A percentile compares a stretch with the other conserved stretches of the same genome.
phyloP scores from a whole-genome alignment of 2,888 invertebrate species.

The Pollenia angustigena region DNA sequence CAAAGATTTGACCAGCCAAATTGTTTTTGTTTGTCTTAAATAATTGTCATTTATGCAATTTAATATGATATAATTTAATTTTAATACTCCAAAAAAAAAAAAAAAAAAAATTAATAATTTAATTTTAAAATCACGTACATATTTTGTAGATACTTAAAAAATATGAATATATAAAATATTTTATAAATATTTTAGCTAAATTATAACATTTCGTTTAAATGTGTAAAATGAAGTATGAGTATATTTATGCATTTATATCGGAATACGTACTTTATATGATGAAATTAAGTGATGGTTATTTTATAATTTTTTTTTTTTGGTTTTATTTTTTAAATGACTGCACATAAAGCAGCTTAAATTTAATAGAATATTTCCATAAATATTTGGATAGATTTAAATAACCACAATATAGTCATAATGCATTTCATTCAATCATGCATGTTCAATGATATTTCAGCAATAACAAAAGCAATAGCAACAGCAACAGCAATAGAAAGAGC shows the following conservation, averaged over 20 bases:
- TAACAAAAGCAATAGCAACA: conserved; percentile 8
- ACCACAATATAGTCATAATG: conserved; percentile 47
- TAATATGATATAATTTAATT: too few species aligned
- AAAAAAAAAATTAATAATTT: too few species aligned
- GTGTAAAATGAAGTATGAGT: too few species aligned
- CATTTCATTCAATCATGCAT: conserved; percentile 60
- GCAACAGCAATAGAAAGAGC: background rate
- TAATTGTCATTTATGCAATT: too few species aligned
- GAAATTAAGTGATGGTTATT: background rate
- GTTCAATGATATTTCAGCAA: conserved; percentile 33
- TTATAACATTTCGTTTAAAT: too few species aligned
- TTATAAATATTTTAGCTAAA: too few species aligned
- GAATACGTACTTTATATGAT: background rate
- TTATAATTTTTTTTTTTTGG: background rate
- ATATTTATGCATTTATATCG: background rate
- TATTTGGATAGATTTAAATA: conserved; percentile 54
- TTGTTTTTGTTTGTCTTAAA: too few species aligned
- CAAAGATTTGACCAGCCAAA: too few species aligned
- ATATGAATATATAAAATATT: too few species aligned
- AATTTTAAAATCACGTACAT: too few species aligned
- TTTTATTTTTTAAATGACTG: conserved; percentile 7
- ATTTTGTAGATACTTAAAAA: too few species aligned
- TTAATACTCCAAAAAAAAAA: too few species aligned
- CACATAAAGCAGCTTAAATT: conserved; percentile 38
- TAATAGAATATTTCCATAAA: conserved; percentile 36